Evolutionary conservation across 1,140 invertebrate species (phyloP), one percentile per base, ranked within the genome.

Genomic region (Zaprionus capensis): DNA sequence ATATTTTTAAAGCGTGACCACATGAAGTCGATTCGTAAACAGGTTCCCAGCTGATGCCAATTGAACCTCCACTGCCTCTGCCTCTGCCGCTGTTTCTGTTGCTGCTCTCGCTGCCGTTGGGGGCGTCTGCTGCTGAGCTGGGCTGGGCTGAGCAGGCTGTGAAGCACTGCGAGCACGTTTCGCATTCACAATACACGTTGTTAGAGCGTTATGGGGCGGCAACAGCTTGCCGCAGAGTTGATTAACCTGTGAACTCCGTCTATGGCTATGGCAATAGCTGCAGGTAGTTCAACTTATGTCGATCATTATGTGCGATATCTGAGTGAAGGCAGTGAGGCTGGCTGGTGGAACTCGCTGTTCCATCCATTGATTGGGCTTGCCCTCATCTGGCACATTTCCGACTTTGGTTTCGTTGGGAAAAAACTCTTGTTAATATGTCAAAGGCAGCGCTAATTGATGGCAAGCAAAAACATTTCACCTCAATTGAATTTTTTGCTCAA

Each of bases 1-100:
- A 46, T 90, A 88, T 90, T 90, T 88, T 85, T 90, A 82, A 88
- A 88, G 81, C 85, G 85, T 88, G 85, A 88, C 76, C 78, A 81
- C 85, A 90, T 80, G 61, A 62, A 51, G 71, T 57, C 20, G 69
- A 53, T 51, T 20, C 20, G 4, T 22, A 58, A 87, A 80, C 83
- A 49, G 59, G 78, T 74, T 82, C 64, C 24, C 55, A 71, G 24
- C 53, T 53, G 49, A 66, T 61, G 67, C 55, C 71, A 81, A 81
- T 74, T 74, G 64, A 81, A 70, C 9, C n/a, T 41, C 26, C 31
- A 55, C 41, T 49, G 7, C 36, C 53, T 59, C 36, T 51, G 58
- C 20, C 53, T 4, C 41, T 46, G 24, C 57, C 56, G 64, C 20
- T 73, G 26, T 31, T 31, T 7, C 28, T 31, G 1, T 3, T 31